Evolutionary conservation across 1,140 invertebrate genomes (phyloP).

Genomic region (Cotesia chilonis): DNA sequence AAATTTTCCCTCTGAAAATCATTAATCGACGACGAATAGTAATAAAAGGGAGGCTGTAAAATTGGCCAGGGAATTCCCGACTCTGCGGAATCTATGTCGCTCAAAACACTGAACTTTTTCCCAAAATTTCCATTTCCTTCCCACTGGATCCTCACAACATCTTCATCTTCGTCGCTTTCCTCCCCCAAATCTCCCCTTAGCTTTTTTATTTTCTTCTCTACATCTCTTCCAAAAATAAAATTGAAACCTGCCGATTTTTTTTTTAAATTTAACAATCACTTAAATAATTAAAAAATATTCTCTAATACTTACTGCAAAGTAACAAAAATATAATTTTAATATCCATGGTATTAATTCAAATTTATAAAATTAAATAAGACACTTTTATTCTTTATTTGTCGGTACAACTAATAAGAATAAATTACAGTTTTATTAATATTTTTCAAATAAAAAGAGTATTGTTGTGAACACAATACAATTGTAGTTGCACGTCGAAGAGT

Average conservation of each 20-base stretch:
- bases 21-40: slow-evolving; percentile 30
- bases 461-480: neutral
- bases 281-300: too few relatives aligned
- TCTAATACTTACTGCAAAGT: too few relatives aligned
- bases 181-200: neutral
- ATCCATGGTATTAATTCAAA: too few relatives aligned
- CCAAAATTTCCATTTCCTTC: slow-evolving; percentile 29
- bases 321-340: too few relatives aligned
- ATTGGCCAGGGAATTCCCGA: slow-evolving; percentile 1
- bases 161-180: neutral
- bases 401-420: too few relatives aligned
- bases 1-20: slow-evolving; percentile 20
- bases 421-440: too few relatives aligned
- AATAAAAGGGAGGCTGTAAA: slow-evolving; percentile 19
- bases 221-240: too few relatives aligned
- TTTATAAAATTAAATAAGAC: too few relatives aligned
- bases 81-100: slow-evolving; percentile 2
- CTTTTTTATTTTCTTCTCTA: neutral
- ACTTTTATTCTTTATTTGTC: too few relatives aligned
- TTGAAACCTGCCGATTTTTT: too few relatives aligned
- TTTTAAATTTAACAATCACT: too few relatives aligned
- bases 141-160: slow-evolving; percentile 19
- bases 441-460: too few relatives aligned
- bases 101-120: neutral
- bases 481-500: neutral